Evolutionary conservation across 2,797 vertebrate genomes (phyloP), one percentile per base, ranked within the genome.

Genomic region (Delichon dasypus): DNA sequence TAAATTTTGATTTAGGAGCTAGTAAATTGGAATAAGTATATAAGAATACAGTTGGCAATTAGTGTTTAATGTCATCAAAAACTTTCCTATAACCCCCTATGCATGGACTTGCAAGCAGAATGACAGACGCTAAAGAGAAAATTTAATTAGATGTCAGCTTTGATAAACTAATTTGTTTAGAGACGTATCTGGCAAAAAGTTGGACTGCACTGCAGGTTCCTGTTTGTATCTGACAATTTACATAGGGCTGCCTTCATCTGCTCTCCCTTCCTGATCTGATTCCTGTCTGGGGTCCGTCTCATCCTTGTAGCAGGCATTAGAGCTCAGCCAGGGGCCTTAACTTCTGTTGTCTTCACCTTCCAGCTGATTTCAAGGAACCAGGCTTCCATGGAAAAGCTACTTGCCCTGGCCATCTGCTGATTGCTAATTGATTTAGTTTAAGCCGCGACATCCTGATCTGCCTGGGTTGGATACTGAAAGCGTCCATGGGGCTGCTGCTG

Each of bases 61-160:
- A 75, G 44, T 73, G 23, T 55, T 93, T 73, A 73, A 82, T 71
- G 19, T 25, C 22, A 50, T 79, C 3, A 79, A 34, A 85, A 90
- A 80, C 30, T 76, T 88, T 74, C 42, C n/a, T 93, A 7, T 44
- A 74, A 64, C n/a, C 19, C 22, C 61, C 70, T 90, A 64, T 76
- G 48, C 67, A 15, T 61, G 80, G 53, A 50, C 36, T 80, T 42
- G 42, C 53, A 66, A 95, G 83, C 81, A 68, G 80, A 94, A 85
- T 79, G 88, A 76, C 74, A 76, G 58, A 73, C 19, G 9, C 53
- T 85, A 64, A 95, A 62, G 77, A 79, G 40, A 13, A 66, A 76
- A 92, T 94, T 85, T 95, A 90, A 95, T 96, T 94, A 94, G 83
- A 64, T 73, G 83, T 76, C 71, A 87, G 85, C 58, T 93, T 88